Conservation (phyloP, 1,140 invertebrate species). For the Agrypnia vestita region DNA sequence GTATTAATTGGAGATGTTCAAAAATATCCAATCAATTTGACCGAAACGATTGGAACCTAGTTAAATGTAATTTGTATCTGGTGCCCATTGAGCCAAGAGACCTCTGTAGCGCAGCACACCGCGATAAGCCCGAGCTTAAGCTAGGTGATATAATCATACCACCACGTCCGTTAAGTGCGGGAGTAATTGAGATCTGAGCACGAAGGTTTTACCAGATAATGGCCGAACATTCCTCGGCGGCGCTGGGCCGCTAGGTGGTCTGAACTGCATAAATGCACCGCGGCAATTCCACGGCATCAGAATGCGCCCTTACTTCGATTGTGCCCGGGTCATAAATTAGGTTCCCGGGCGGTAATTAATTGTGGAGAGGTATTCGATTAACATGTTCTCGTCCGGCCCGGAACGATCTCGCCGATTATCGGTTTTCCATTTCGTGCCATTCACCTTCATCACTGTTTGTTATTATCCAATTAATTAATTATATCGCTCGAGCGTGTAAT, state of each 20-base stretch:
- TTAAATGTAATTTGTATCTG: constrained; percentile 25
- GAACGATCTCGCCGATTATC: constrained; percentile 41
- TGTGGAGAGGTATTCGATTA: constrained; percentile 50
- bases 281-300: constrained; percentile 41
- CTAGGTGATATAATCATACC: constrained; percentile 33
- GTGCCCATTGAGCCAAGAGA: not conserved
- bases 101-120: not conserved
- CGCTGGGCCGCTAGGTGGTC: constrained; percentile 11
- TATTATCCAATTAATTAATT: constrained; percentile 38
- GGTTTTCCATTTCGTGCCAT: constrained; percentile 38
- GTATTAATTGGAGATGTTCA: too few species aligned
- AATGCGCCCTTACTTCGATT: constrained; percentile 52
- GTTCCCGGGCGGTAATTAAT: constrained; percentile 45
- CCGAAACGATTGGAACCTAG: constrained; percentile 1
- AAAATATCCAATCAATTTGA: not conserved
- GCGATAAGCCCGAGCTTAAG: not conserved
- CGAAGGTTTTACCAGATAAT: constrained; percentile 26
- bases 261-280: constrained; percentile 35
- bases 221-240: constrained; percentile 27
- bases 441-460: constrained; percentile 22
- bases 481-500: not conserved
- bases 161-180: constrained; percentile 6
- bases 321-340: constrained; percentile 51
- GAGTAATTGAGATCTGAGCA: constrained; percentile 34
- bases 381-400: constrained; percentile 42